Conservation (phyloP, 2,113 vertebrate genomes). For the Bombycilla garrulus region DNA sequence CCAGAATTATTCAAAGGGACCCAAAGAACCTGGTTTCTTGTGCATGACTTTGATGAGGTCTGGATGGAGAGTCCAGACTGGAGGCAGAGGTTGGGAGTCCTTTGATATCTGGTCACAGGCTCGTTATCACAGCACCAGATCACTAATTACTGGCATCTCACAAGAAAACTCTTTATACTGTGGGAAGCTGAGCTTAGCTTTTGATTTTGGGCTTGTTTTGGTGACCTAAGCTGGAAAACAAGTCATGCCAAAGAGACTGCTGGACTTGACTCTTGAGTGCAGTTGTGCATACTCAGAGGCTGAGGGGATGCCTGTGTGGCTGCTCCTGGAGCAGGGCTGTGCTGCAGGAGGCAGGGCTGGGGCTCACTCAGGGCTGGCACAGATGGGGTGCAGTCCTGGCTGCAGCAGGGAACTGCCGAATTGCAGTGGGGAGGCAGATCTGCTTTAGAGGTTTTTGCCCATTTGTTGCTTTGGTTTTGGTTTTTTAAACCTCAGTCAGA, state of each 20-base stretch:
- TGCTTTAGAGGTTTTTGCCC: not conserved
- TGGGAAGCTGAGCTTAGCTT: not conserved
- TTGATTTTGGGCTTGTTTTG: not conserved
- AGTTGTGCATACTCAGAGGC: not conserved
- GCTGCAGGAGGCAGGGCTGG: not conserved
- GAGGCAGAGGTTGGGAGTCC: not conserved
- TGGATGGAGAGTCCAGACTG: not conserved
- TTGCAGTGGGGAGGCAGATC: not conserved
- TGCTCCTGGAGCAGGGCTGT: not conserved
- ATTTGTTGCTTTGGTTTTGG: not conserved
- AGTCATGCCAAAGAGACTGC: not conserved
- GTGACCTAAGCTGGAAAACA: not conserved
- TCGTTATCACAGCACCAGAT: not conserved
- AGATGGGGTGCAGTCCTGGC: not conserved
- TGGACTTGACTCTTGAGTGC: not conserved
- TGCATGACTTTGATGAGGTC: not conserved
- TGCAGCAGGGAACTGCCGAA: accelerated
- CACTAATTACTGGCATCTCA: not conserved
- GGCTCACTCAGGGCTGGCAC: not conserved
- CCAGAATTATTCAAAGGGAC: not conserved
- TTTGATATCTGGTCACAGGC: not conserved
- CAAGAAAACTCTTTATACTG: not conserved
- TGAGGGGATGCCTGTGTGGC: accelerated
- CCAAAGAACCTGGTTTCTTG: not conserved
- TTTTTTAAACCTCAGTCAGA: not conserved